Evolutionary conservation across 2,888 invertebrate species (phyloP).

Genomic region (Lordiphosa andalusiaca): DNA sequence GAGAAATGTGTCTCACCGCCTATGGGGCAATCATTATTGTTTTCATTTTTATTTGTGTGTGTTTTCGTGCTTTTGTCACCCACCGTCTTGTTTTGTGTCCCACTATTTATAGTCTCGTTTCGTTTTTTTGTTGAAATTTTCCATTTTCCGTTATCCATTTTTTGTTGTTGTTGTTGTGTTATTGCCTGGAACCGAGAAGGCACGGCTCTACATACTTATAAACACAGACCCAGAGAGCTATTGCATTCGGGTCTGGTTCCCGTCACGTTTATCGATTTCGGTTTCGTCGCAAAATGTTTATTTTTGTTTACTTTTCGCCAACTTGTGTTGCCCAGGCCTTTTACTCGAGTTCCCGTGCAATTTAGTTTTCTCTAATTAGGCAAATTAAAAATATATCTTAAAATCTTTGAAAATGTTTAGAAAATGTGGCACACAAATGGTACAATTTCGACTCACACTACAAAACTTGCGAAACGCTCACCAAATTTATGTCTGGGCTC

Average conservation of each 20-base stretch:
- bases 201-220: slow-evolving; percentile 5
- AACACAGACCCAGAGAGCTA: slow-evolving; percentile 19
- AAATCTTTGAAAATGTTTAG: slow-evolving; percentile 3
- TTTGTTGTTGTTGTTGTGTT: background rate
- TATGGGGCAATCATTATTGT: slow-evolving; percentile 5
- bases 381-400: slow-evolving; percentile 64
- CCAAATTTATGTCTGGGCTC: background rate
- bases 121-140: slow-evolving; percentile 34
- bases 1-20: slow-evolving; percentile 7
- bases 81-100: slow-evolving; percentile 18
- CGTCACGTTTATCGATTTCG: slow-evolving; percentile 64
- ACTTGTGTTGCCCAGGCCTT: slow-evolving; percentile 23
- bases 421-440: too few species aligned
- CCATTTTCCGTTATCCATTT: slow-evolving; percentile 21
- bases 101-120: slow-evolving; percentile 45
- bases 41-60: slow-evolving; percentile 17
- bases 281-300: slow-evolving; percentile 31
- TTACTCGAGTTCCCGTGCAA: slow-evolving; percentile 29
- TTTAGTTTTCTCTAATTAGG: slow-evolving; percentile 56
- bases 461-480: background rate
- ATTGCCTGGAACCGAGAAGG: slow-evolving; percentile 25
- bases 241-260: slow-evolving; percentile 27
- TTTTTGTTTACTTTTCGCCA: slow-evolving; percentile 16
- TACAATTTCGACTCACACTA: too few species aligned
- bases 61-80: slow-evolving; percentile 39